These are phyloP conservation scores for Peromyscus aztecus DNA, from an alignment of 2,797 vertebrate genomes.

Conservation along the genomic window DNA sequence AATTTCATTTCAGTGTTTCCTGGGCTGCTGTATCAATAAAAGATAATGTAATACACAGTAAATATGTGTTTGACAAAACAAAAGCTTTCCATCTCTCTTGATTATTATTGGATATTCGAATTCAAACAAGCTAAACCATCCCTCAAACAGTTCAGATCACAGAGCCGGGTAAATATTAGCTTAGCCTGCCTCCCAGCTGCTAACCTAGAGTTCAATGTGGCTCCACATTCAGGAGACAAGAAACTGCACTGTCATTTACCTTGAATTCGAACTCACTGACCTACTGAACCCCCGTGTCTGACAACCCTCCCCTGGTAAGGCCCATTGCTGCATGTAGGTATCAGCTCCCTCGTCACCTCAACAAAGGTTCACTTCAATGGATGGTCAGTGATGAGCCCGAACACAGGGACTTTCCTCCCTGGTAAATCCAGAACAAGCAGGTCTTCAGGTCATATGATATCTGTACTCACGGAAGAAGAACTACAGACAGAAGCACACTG, in stretches of 20 bases:
- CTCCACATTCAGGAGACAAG: constrained; percentile 55
- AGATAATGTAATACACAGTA: constrained; percentile 74
- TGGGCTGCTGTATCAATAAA: constrained; percentile 78
- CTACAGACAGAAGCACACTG: background rate
- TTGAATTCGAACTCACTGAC: constrained; percentile 35
- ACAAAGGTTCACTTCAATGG: background rate
- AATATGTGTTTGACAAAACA: constrained; percentile 79
- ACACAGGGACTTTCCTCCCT: background rate
- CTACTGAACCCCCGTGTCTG: background rate
- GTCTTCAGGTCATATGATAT: background rate
- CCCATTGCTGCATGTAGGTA: background rate
- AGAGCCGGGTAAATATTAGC: constrained; percentile 80
- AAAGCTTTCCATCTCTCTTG: constrained; percentile 71
- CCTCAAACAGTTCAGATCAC: constrained; percentile 73
- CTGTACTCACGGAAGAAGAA: background rate
- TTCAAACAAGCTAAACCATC: constrained; percentile 76
- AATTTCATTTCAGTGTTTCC: constrained; percentile 79
- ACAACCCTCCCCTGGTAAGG: constrained; percentile 15
- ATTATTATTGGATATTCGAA: constrained; percentile 79
- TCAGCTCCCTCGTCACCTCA: background rate
- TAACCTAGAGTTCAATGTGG: constrained; percentile 61
- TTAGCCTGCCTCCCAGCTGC: constrained; percentile 80
- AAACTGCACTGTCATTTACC: constrained; percentile 55
- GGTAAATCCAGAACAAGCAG: constrained; percentile 51
- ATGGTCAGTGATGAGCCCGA: background rate